Evolutionary conservation across 2,797 vertebrate species (phyloP), one percentile per base, ranked within the genome.

Genomic region (Petrocephalus sullivani): DNA sequence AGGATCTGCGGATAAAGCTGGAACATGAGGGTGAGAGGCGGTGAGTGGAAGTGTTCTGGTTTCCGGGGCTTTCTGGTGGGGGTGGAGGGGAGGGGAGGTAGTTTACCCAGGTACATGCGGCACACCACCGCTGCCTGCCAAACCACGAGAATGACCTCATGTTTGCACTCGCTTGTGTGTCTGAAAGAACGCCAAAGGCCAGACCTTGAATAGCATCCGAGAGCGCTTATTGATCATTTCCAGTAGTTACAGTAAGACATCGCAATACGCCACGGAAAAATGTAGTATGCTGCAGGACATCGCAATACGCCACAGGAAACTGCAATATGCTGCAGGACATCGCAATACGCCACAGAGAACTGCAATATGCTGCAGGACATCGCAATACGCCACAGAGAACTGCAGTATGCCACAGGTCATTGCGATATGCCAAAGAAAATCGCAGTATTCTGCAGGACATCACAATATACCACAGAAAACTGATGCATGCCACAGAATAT

Each of bases 1-100:
- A 97, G 95, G 96, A 98, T 93, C 93, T 97, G 94, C 96, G 97
- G 94, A 97, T 98, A 95, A 98, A 98, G 95, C 95, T 98, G 95
- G 97, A 98, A 93, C 97, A 98, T 94, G 97, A 98, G 94, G 97
- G 96, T 94, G 97, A 98, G 91, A 98, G 98, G 94, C 96, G 97
- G 97, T 98, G 93, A 6, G 96, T 96, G 91, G 89, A 94, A 92
- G 90, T 88, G 84, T 91, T 90, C 51, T 86, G 90, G 41, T 12
- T 56, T 56, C 28, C 21, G 67, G 67, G 67, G 37, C 78, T 51
- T 82, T 82, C 14, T 51, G 78, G 46, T 82, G 46, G 19, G 12
- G 78, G 3, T 51, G 75, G 41, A 3, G 78, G 37, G 41, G 9
- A 5, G 33, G 1, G 60, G 23, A 4, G 41, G 41, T 21, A 8